A percentile compares a stretch with the other conserved stretches of the same genome.
phyloP scores from a whole-genome alignment of 2,797 vertebrate genomes.

The Ctenosaura bakeri region DNA sequence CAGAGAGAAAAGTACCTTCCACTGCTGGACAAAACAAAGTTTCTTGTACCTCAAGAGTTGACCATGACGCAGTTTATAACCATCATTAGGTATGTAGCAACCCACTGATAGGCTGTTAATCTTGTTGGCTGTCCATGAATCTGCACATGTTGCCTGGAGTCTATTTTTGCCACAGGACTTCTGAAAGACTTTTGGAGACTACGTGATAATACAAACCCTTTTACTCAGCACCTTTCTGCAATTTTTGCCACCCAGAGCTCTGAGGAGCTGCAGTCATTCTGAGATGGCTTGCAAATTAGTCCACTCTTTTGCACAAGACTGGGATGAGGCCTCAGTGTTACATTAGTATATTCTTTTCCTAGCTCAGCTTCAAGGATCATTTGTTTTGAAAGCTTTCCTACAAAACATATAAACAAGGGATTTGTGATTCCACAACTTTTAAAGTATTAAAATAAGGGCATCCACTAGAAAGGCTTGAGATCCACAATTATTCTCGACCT shows the following conservation, averaged over 20 bases:
- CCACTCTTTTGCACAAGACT: constrained; percentile 13
- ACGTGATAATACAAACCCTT: neutral
- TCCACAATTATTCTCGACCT: neutral
- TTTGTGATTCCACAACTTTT: neutral
- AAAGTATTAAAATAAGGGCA: neutral
- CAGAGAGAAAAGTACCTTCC: constrained; percentile 87
- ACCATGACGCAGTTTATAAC: constrained; percentile 92
- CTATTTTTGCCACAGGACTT: neutral
- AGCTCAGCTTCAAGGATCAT: neutral
- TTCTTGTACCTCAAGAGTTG: constrained; percentile 91
- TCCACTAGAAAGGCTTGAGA: neutral
- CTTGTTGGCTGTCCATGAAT: neutral
- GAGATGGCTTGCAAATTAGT: constrained; percentile 14
- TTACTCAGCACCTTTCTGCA: neutral
- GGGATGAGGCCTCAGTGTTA: neutral
- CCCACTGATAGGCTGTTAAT: neutral
- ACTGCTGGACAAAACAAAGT: constrained; percentile 91
- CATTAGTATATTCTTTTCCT: neutral
- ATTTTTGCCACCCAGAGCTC: neutral
- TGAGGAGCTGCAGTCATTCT: constrained; percentile 7
- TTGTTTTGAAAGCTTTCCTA: neutral
- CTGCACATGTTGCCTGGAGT: neutral
- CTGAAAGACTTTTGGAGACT: neutral
- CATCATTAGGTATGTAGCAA: constrained; percentile 85
- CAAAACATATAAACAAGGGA: neutral